A percentile compares a stretch with the other conserved stretches of the same genome.
Conservation (phyloP, 2,888 invertebrate species). For the Apamea sordens region DNA sequence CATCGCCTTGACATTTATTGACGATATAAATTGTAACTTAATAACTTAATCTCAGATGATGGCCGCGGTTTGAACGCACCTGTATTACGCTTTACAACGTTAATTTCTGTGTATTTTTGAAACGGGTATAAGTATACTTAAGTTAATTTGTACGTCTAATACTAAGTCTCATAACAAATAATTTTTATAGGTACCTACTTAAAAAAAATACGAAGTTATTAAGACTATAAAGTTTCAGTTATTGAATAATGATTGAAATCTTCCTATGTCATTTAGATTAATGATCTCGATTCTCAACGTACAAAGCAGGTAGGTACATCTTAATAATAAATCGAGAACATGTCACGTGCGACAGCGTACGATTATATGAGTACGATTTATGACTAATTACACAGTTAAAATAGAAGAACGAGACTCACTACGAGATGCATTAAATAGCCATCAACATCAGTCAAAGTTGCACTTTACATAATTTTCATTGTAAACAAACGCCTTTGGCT, state of each 20-base stretch:
- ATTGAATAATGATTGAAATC: conserved; percentile 55
- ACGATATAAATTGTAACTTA: conserved; percentile 79
- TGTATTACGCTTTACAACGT: conserved; percentile 56
- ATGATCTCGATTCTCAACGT: conserved; percentile 39
- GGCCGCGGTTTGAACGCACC: conserved; percentile 60
- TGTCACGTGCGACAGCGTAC: conserved; percentile 49
- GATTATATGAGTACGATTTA: conserved; percentile 41
- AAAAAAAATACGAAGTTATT: not conserved
- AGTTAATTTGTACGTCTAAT: not conserved
- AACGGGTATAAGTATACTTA: not conserved
- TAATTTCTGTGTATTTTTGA: conserved; percentile 35
- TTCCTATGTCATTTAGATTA: conserved; percentile 54
- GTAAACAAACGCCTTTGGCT: conserved; percentile 68
- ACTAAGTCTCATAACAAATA: not conserved
- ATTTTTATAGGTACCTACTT: not conserved
- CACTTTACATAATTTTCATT: conserved; percentile 65
- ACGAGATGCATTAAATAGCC: conserved; percentile 58
- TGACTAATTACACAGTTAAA: conserved; percentile 45
- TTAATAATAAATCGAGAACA: conserved; percentile 51
- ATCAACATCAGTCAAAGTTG: conserved; percentile 65
- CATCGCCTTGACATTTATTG: conserved; percentile 78
- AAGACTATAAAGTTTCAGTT: conserved; percentile 7
- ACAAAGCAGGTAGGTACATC: conserved; percentile 16
- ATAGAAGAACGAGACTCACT: conserved; percentile 35
- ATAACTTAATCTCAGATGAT: conserved; percentile 81